Base-by-base conservation (phyloP, 2,113 vertebrate species). In the Osmerus eperlanus region DNA sequence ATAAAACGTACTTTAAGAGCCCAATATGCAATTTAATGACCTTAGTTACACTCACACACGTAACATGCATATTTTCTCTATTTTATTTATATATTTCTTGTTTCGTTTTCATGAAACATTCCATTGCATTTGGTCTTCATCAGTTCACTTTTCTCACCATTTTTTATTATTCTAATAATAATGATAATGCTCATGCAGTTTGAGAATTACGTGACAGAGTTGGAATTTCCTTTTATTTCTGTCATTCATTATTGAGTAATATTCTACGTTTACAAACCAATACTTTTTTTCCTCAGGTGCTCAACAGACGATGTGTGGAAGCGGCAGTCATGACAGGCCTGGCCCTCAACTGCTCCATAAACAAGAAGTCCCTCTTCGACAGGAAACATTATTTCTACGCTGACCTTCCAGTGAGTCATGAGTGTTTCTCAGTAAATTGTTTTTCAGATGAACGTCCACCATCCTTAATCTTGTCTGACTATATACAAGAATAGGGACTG, bases 321-420 rank as follows among this genome's bases (percentile, higher is more conserved):
- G 97, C 96, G 5, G 96, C 96, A 0, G 96, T 98, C 77, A 95
- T 96, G 94, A 98, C 97, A 23, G 94, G 92, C 73, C 88, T 99
- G 84, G 96, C 96, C 16, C 94, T 99, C 73, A 93, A 93, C 87
- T 99, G 97, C 85, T 89, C 78, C 76, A 95, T 99, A 83, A 98
- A 99, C 92, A 95, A 85, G 88, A 98, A 92, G 89, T 99, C 96
- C 19, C 86, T 95, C 68, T 99, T 99, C 89, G 97, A 99, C 93
- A 94, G 97, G 88, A 99, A 99, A 78, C 97, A 99, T 90, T 99
- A 98, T 88, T 99, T 99, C 90, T 99, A 99, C 53, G 94, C 97
- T 47, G 97, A 99, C 89, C 93, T 99, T 76, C 97, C 97, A 16
- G 97, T 99, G 87, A 96, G 97, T 96, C 79, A 67, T 68, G 56